Percentiles rank a stretch among this genome's conserved stretches.
Evolutionary conservation across 2,797 vertebrate species (phyloP).

Genomic region (Clarias platycephalus): DNA sequence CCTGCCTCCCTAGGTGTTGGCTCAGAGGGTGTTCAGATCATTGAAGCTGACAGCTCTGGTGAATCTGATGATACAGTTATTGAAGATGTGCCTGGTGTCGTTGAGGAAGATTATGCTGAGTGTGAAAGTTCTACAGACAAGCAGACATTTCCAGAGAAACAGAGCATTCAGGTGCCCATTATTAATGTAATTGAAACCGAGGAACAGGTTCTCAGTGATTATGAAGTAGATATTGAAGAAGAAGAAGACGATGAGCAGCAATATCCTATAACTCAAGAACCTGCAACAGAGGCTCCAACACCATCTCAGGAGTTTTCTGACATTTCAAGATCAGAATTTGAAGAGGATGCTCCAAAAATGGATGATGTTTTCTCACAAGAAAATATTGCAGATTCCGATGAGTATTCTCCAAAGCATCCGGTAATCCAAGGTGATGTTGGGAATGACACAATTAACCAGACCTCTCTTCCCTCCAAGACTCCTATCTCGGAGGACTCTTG

Average conservation of each 20-base stretch:
- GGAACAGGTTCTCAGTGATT: conserved; percentile 72
- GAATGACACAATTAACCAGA: conserved; percentile 34
- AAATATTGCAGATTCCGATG: conserved; percentile 68
- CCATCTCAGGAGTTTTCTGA: conserved; percentile 45
- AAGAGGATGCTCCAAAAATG: conserved; percentile 60
- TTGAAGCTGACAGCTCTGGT: conserved; percentile 84
- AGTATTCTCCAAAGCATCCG: conserved; percentile 61
- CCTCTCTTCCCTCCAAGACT: conserved; percentile 16
- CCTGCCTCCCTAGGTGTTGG: conserved; percentile 56
- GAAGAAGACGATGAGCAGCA: conserved; percentile 62
- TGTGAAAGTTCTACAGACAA: conserved; percentile 49
- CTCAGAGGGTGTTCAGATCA: conserved; percentile 62
- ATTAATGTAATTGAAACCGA: conserved; percentile 81
- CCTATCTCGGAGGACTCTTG: conserved; percentile 34
- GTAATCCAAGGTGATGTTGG: conserved; percentile 49
- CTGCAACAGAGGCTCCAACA: conserved; percentile 45
- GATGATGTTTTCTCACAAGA: conserved; percentile 66
- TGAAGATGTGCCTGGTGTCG: conserved; percentile 70
- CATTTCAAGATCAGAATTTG: conserved; percentile 41
- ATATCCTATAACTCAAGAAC: conserved; percentile 62
- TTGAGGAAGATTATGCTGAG: conserved; percentile 43
- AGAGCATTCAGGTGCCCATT: conserved; percentile 74
- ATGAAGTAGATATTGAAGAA: conserved; percentile 72
- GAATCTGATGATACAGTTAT: conserved; percentile 89
- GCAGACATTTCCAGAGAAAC: conserved; percentile 62